These are phyloP conservation scores for Trisateles emortualis DNA, from an alignment of 2,888 invertebrate genomes.

Conservation along the genomic window DNA sequence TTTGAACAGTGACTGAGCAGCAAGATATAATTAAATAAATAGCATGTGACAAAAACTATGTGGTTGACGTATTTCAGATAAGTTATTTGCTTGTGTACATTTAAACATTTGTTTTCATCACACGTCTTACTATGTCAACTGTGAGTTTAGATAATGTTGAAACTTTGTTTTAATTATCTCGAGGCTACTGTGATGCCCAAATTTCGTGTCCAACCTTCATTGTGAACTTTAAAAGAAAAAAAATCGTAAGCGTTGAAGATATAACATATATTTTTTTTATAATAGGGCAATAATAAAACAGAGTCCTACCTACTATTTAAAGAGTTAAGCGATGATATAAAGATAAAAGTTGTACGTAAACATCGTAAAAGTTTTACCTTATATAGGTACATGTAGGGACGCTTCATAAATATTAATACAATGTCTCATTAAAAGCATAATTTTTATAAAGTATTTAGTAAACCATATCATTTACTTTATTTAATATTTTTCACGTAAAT, in stretches of 20 bases:
- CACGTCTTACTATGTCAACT: slow-evolving; percentile 28
- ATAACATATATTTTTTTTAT: too few species aligned
- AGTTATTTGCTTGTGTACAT: slow-evolving; percentile 45
- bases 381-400: neutral
- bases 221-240: neutral
- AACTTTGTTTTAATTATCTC: slow-evolving; percentile 20
- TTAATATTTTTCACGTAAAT: too few species aligned
- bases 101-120: slow-evolving; percentile 44
- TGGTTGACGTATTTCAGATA: slow-evolving; percentile 53
- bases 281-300: too few species aligned
- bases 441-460: too few species aligned
- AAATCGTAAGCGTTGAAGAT: too few species aligned
- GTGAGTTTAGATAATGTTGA: slow-evolving; percentile 29
- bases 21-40: slow-evolving; percentile 45
- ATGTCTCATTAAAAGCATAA: too few species aligned
- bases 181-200: slow-evolving; percentile 1
- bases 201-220: neutral
- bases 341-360: slow-evolving; percentile 12
- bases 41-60: slow-evolving; percentile 62
- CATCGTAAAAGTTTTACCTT: slow-evolving; percentile 12
- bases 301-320: neutral
- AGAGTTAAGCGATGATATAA: slow-evolving; percentile 10
- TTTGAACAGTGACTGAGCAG: neutral
- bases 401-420: too few species aligned
- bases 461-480: too few species aligned